These are phyloP conservation scores for Indicator indicator DNA, from an alignment of 2,113 vertebrate genomes.

Conservation along the genomic window DNA sequence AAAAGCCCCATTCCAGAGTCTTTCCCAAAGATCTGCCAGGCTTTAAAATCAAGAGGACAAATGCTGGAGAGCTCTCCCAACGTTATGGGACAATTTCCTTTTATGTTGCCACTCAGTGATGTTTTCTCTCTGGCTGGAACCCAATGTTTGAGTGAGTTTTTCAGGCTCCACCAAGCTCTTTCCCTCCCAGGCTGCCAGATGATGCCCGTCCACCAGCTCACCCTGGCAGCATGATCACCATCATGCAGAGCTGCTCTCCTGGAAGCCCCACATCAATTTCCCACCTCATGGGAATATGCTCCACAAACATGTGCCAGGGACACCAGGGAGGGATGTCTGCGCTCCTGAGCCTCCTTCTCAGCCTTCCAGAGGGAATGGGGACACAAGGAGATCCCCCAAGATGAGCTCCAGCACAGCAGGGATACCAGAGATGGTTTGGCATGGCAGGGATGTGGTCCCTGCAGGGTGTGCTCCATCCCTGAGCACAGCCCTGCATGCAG, in stretches of 20 bases:
- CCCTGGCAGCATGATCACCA: not conserved
- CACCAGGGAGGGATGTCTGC: rapidly evolving
- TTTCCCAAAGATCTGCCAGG: constrained; percentile 57
- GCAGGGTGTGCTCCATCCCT: not conserved
- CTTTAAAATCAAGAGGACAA: constrained; percentile 70
- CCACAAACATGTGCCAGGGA: rapidly evolving
- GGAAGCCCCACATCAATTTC: not conserved
- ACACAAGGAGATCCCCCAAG: too few relatives aligned
- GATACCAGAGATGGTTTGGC: not conserved
- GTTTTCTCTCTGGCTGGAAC: constrained; percentile 54
- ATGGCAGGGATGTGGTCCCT: rapidly evolving
- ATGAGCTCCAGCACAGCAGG: not conserved
- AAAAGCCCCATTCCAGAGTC: constrained; percentile 57
- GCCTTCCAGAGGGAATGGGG: not conserved
- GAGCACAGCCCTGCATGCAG: not conserved
- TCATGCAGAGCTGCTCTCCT: not conserved
- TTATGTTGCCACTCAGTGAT: constrained; percentile 54
- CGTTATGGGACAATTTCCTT: constrained; percentile 67
- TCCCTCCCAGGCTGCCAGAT: constrained; percentile 30
- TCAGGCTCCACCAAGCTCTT: constrained; percentile 46
- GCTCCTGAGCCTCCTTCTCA: not conserved
- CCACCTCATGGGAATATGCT: not conserved
- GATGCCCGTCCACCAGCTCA: constrained; percentile 2
- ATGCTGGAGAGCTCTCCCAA: constrained; percentile 56
- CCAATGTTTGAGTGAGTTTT: constrained; percentile 47